These are phyloP conservation scores for Rhinoraja longicauda DNA, from an alignment of 2,797 vertebrate genomes.

Conservation along the genomic window DNA sequence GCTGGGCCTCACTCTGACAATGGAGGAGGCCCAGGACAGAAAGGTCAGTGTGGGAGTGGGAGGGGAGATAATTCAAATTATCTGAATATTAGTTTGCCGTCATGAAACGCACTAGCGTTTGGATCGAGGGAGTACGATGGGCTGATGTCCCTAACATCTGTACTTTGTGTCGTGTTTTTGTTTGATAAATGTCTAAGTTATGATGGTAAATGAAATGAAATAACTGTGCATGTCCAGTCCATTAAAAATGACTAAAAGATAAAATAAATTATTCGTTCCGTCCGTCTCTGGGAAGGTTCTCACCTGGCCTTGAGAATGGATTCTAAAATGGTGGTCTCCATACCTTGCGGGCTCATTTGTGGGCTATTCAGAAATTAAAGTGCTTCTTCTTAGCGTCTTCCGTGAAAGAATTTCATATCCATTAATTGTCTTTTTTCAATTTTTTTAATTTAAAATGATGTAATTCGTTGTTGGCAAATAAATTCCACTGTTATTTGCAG, in stretches of 20 bases:
- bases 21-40: too few species aligned
- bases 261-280: conserved; percentile 1
- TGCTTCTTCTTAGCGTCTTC: neutral
- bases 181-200: neutral
- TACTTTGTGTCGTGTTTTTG: neutral
- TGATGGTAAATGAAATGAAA: neutral
- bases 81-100: neutral
- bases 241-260: conserved; percentile 16
- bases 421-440: neutral
- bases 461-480: neutral
- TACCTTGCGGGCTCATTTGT: neutral
- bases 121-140: neutral
- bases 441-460: conserved; percentile 25
- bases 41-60: too few species aligned
- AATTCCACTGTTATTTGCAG: conserved; percentile 26
- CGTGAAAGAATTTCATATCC: neutral
- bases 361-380: neutral
- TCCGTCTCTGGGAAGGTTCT: neutral
- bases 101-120: neutral
- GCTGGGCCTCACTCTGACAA: too few species aligned
- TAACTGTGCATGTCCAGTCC: conserved; percentile 26
- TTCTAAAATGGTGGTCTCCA: conserved; percentile 6
- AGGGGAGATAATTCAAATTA: too few species aligned
- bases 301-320: neutral
- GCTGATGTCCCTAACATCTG: neutral